A percentile compares a stretch with the other conserved stretches of the same genome.
These are phyloP conservation scores for Leucophenga montana DNA, from an alignment of 2,888 invertebrate species.

Conservation along the genomic window DNA sequence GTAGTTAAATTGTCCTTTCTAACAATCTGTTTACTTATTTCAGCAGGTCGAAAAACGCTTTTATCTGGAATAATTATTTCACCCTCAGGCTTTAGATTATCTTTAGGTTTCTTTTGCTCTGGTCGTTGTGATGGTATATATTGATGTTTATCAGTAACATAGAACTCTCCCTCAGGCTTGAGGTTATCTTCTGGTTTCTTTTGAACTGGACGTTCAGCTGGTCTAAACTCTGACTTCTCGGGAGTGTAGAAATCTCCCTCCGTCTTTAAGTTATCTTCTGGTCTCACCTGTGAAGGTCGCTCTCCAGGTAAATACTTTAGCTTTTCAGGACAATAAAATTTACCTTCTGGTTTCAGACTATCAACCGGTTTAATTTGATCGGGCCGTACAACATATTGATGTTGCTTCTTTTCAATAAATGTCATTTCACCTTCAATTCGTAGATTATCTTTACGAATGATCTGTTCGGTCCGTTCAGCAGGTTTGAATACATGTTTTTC, in stretches of 20 bases:
- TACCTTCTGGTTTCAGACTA: conserved; percentile 76
- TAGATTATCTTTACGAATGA: conserved; percentile 74
- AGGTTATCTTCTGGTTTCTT: conserved; percentile 73
- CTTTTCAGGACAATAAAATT: conserved; percentile 73
- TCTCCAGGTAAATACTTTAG: conserved; percentile 74
- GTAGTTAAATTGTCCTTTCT: conserved; percentile 75
- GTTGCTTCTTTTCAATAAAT: conserved; percentile 67
- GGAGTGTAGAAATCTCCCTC: conserved; percentile 75
- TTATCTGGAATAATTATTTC: conserved; percentile 75
- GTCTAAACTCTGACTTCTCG: conserved; percentile 74
- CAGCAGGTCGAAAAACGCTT: conserved; percentile 74
- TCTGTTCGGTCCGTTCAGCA: conserved; percentile 61
- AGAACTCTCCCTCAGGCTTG: conserved; percentile 75
- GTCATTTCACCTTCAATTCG: conserved; percentile 70
- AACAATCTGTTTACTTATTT: conserved; percentile 70
- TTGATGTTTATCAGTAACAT: conserved; percentile 72
- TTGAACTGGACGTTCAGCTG: conserved; percentile 74
- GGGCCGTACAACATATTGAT: conserved; percentile 62
- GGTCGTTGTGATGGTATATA: conserved; percentile 75
- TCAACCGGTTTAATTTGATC: not conserved
- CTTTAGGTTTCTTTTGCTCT: conserved; percentile 74
- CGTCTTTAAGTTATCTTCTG: conserved; percentile 72
- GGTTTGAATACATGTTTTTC: conserved; percentile 73
- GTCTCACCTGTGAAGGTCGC: conserved; percentile 71
- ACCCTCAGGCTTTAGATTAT: conserved; percentile 78